Evolutionary conservation across 2,797 vertebrate genomes (phyloP).

Genomic region (Parauchenoglanis punctatus): DNA sequence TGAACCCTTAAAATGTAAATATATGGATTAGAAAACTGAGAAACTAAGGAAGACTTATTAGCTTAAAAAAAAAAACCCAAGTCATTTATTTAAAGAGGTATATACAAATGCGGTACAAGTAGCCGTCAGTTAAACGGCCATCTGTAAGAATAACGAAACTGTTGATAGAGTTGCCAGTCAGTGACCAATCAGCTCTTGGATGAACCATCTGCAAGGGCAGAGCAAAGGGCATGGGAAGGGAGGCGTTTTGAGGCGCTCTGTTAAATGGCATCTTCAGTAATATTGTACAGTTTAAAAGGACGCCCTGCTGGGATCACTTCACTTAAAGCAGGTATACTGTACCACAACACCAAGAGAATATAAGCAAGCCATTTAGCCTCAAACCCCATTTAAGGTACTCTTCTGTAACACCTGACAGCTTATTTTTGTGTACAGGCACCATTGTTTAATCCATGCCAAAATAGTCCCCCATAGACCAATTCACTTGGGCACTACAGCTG

Average conservation of each 20-base stretch:
- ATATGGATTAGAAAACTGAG: background rate
- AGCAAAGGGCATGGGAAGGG: background rate
- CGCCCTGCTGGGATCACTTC: background rate
- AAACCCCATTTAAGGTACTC: background rate
- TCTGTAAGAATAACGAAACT: background rate
- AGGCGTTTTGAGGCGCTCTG: background rate
- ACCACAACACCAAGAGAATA: background rate
- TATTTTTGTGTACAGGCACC: background rate
- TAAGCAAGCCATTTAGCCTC: no score
- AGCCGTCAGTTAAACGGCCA: background rate
- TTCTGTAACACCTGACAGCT: background rate
- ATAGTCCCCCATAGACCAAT: background rate
- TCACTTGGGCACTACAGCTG: background rate
- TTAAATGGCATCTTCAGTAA: background rate
- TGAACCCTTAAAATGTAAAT: background rate
- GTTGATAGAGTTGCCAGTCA: background rate
- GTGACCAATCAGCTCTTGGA: background rate
- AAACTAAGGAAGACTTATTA: background rate
- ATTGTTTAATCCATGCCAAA: background rate
- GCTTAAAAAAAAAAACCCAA: background rate
- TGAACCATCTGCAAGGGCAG: background rate
- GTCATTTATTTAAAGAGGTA: background rate
- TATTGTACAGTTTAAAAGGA: background rate
- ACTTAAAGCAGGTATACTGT: background rate
- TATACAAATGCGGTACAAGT: background rate